A percentile compares a stretch with the other conserved stretches of the same genome.
Conservation (phyloP, 2,797 vertebrate species). For the Tapera naevia region DNA sequence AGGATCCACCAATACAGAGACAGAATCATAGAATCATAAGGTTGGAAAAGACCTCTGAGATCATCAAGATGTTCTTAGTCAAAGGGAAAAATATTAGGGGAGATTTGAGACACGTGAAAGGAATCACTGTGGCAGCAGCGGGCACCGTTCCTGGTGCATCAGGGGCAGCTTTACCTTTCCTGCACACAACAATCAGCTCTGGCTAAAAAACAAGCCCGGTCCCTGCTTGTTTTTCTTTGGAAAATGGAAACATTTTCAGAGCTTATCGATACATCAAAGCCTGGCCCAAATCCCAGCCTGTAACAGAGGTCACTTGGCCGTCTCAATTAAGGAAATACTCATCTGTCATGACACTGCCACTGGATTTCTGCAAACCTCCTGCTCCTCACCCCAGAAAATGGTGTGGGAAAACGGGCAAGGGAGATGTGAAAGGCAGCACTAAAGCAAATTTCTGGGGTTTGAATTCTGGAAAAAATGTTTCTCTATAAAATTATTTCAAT, state of each 20-base stretch:
- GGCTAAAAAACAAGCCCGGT: background rate
- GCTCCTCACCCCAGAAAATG: background rate
- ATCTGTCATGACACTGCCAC: slow-evolving; percentile 2
- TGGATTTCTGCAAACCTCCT: slow-evolving; percentile 6
- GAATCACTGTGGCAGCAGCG: background rate
- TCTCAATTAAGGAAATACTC: slow-evolving; percentile 16
- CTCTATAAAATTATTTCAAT: slow-evolving; percentile 54
- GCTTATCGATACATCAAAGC: slow-evolving; percentile 35
- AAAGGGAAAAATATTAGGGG: slow-evolving; percentile 15
- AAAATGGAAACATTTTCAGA: slow-evolving; percentile 20
- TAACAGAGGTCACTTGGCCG: slow-evolving; percentile 10
- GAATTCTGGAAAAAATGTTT: slow-evolving; percentile 12
- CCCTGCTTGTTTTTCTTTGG: background rate
- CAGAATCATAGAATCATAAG: no score
- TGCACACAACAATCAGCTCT: background rate
- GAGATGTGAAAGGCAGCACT: background rate
- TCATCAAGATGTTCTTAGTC: background rate
- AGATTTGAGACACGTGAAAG: slow-evolving; percentile 39
- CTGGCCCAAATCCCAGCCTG: background rate
- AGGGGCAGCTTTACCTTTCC: slow-evolving; percentile 1
- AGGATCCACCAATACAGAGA: background rate
- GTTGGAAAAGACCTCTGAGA: no score
- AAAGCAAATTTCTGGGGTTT: background rate
- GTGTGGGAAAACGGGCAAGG: background rate
- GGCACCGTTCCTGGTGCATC: background rate